Evolutionary conservation across 2,113 vertebrate species (phyloP).

Genomic region (Platysternon megacephalum): DNA sequence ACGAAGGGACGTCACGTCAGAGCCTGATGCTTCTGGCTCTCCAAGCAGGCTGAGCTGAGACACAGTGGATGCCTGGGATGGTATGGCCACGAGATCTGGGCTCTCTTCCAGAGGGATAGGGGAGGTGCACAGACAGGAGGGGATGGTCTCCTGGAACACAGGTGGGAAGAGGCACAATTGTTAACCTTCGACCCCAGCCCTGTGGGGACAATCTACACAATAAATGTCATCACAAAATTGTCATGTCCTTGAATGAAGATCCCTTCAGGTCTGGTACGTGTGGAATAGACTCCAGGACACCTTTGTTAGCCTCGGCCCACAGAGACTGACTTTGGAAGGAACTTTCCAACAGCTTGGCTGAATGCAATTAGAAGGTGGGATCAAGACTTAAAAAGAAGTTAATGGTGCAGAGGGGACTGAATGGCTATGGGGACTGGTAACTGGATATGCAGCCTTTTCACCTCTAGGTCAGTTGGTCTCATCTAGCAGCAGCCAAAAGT

Average conservation of each 20-base stretch:
- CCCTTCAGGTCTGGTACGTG: neutral
- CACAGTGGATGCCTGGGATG: neutral
- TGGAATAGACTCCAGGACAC: neutral
- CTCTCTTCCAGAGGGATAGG: conserved; percentile 80
- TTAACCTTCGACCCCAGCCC: neutral
- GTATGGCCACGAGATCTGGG: neutral
- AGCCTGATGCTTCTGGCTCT: neutral
- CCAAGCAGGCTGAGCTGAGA: neutral
- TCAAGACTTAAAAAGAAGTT: neutral
- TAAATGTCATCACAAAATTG: neutral
- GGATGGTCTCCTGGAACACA: conserved; percentile 74
- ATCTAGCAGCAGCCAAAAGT: neutral
- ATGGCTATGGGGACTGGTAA: neutral
- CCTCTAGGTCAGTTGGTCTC: neutral
- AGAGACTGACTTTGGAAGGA: neutral
- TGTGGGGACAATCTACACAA: neutral
- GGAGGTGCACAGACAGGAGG: conserved; percentile 85
- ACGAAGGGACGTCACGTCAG: neutral
- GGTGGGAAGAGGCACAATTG: neutral
- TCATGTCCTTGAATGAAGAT: neutral
- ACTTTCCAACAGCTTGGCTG: neutral
- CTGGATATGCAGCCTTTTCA: neutral
- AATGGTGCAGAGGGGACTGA: neutral
- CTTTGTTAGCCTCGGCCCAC: neutral
- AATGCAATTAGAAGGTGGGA: neutral